Evolutionary conservation across 1,140 invertebrate genomes (phyloP).

Genomic region (Diuraphis noxia): DNA sequence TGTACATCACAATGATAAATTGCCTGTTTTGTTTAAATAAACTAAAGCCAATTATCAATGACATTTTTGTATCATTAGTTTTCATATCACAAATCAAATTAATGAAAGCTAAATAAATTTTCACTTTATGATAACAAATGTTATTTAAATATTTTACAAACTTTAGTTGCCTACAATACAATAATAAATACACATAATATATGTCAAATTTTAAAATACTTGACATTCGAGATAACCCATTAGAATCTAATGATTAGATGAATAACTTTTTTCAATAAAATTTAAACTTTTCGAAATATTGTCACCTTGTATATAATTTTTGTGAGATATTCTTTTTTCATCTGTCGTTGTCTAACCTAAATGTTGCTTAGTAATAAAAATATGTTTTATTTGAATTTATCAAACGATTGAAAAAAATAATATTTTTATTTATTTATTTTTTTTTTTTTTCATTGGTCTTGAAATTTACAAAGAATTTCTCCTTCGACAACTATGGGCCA

Average conservation of each 20-base stretch:
- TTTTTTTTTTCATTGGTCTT: too few relatives aligned
- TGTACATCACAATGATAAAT: neutral
- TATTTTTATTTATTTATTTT: too few relatives aligned
- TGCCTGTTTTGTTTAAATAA: neutral
- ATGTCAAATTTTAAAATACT: neutral
- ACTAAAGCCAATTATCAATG: neutral
- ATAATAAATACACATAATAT: neutral
- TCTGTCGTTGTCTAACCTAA: neutral
- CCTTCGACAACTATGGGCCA: too few relatives aligned
- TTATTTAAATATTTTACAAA: neutral
- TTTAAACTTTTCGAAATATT: neutral
- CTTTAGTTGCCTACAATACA: neutral
- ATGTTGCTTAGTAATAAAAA: neutral
- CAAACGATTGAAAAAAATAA: too few relatives aligned
- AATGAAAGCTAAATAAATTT: neutral
- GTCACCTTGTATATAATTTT: neutral
- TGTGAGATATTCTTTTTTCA: too few relatives aligned
- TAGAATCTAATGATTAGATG: too few relatives aligned
- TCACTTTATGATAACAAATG: neutral
- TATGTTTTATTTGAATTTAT: neutral
- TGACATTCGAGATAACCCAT: neutral
- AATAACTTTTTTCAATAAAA: neutral
- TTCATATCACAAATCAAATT: neutral
- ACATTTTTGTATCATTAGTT: neutral
- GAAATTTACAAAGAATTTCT: too few relatives aligned